Conservation (phyloP, 1,140 invertebrate genomes). For the Paralvinella palmiformis region DNA sequence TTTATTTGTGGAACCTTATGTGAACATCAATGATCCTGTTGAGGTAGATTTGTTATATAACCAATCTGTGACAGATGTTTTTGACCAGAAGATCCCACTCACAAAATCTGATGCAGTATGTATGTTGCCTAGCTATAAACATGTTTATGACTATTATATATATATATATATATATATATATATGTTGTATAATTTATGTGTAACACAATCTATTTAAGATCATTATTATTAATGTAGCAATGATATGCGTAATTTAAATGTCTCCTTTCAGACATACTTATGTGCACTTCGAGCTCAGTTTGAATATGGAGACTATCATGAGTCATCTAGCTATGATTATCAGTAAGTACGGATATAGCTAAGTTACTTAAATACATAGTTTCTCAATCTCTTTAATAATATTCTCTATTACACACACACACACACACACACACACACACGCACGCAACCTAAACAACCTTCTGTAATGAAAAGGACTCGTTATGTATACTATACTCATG, state of each 20-base stretch:
- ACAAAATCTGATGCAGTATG: conserved; percentile 86
- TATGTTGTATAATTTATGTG: background rate
- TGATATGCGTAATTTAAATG: too few species aligned
- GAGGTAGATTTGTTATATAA: conserved; percentile 95
- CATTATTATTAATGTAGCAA: too few species aligned
- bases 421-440: too few species aligned
- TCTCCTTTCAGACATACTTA: conserved; percentile 72
- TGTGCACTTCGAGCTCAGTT: conserved; percentile 89
- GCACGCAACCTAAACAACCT: too few species aligned
- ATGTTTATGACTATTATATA: conserved; percentile 8
- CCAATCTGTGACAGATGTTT: conserved; percentile 82
- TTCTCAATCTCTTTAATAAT: too few species aligned
- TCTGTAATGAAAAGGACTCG: too few species aligned
- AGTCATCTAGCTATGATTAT: conserved; percentile 44
- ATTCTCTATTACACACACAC: too few species aligned
- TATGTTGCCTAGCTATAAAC: conserved; percentile 24
- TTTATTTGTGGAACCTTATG: conserved; percentile 77
- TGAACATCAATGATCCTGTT: conserved; percentile 77
- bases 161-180: background rate
- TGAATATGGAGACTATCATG: conserved; percentile 74
- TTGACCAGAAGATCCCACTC: conserved; percentile 83
- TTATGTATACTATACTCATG: too few species aligned
- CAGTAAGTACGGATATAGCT: conserved; percentile 27
- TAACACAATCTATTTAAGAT: too few species aligned
- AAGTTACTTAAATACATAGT: too few species aligned